phyloP scores from a whole-genome alignment of 1,140 invertebrate genomes.

The Phocides pigmalion region DNA sequence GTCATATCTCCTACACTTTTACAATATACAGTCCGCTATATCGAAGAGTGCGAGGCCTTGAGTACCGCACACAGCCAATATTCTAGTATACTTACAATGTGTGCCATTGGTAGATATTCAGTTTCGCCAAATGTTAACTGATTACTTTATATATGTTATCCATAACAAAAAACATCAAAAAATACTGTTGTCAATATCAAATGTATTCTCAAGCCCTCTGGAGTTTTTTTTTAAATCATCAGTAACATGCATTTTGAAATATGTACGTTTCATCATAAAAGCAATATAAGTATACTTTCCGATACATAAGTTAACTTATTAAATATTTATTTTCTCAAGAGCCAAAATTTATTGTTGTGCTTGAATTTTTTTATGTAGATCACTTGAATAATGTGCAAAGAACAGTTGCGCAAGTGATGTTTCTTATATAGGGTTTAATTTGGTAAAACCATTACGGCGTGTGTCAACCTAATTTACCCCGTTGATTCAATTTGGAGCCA shows the following conservation, averaged over 20 bases:
- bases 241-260: conserved; percentile 31
- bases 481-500: conserved; percentile 73
- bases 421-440: conserved; percentile 7
- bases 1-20: too few species aligned
- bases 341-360: conserved; percentile 55
- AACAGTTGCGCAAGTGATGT: conserved; percentile 39
- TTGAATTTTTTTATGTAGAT: conserved; percentile 49
- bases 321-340: conserved; percentile 58
- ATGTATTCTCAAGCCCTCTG: too few species aligned
- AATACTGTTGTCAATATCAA: too few species aligned
- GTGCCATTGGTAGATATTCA: too few species aligned
- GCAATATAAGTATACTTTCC: conserved; percentile 42
- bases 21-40: too few species aligned
- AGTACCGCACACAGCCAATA: too few species aligned
- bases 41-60: too few species aligned
- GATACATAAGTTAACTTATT: conserved; percentile 64
- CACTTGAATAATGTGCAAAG: conserved; percentile 49
- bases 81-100: too few species aligned
- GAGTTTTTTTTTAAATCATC: not conserved
- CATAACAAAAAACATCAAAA: too few species aligned
- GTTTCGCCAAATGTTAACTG: too few species aligned
- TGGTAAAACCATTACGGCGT: conserved; percentile 39
- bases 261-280: conserved; percentile 47
- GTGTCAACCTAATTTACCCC: conserved; percentile 62
- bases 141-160: too few species aligned